A percentile compares a stretch with the other conserved stretches of the same genome.
These are phyloP conservation scores for Drosophila seguyi DNA, from an alignment of 1,140 invertebrate species.

Conservation along the genomic window DNA sequence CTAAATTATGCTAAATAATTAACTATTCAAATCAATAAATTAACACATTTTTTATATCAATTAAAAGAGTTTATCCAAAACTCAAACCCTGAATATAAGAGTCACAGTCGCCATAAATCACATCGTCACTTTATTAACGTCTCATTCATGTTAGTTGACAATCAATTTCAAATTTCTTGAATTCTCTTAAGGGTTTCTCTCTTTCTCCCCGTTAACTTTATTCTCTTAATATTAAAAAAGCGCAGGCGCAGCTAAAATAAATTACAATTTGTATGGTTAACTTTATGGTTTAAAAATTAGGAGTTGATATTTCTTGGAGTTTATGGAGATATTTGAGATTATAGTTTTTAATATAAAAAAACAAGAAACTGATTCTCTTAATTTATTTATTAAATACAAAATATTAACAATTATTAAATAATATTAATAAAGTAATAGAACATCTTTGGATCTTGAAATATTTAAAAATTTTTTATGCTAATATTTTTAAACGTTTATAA, in stretches of 20 bases:
- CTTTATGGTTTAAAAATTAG: conserved; percentile 8
- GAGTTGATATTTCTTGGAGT: background rate
- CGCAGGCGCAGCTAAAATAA: conserved; percentile 15
- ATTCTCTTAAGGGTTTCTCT: conserved; percentile 8
- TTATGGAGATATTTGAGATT: background rate
- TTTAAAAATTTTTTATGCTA: no score
- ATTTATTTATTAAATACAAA: no score
- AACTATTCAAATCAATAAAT: no score
- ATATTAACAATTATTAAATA: no score
- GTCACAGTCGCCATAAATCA: conserved; percentile 42
- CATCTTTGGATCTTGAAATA: no score
- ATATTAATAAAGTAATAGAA: no score
- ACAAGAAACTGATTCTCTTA: no score
- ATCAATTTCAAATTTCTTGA: conserved; percentile 43
- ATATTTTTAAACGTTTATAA: no score
- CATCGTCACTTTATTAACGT: conserved; percentile 53
- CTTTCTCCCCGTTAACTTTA: background rate
- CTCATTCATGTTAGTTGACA: conserved; percentile 24
- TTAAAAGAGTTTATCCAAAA: conserved; percentile 18
- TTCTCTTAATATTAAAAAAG: background rate
- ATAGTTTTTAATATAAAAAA: no score
- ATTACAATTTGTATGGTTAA: conserved; percentile 14
- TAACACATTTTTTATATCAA: no score
- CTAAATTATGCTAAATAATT: no score
- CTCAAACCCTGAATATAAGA: conserved; percentile 58